Evolutionary conservation across 2,888 invertebrate genomes (phyloP), one percentile per base, ranked within the genome.

Genomic region (Orthonychiurus folsomi): DNA sequence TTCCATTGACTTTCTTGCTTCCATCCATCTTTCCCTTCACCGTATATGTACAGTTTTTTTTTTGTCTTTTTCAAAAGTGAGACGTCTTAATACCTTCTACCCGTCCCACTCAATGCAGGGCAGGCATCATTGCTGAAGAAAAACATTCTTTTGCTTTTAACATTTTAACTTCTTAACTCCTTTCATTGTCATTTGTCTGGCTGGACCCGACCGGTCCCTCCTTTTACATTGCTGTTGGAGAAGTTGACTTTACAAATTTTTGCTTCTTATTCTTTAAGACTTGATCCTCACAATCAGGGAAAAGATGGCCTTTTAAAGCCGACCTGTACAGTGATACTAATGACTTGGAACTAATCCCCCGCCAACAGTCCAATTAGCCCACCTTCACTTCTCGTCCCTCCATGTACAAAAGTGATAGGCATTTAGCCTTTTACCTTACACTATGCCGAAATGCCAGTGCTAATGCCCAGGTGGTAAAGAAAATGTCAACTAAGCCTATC

Each of bases 81-180:
- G 37, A 37, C 37, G 37, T 37, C 37, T 37, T 37, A 37, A 37
- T 37, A 37, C 37, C 15, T 37, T 5, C 5, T 9, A 15, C 37
- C 5, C 37, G n/a, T n/a, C n/a, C n/a, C n/a, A n/a, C n/a, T n/a
- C n/a, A n/a, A n/a, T n/a, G n/a, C n/a, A n/a, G n/a, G n/a, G n/a
- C n/a, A n/a, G n/a, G n/a, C n/a, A n/a, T n/a, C n/a, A n/a, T n/a
- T n/a, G 15, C 37, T 37, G 15, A 37, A 52, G 52, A 58, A 61
- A 64, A 66, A 66, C 66, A 66, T 66, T 66, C 62, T 66, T 66
- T 66, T 66, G 66, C 66, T 66, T 66, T 66, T 66, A 66, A 60
- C 62, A 63, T 65, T 65, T 64, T 60, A 53, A 63, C 59, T 50
- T 58, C 52, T 56, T 63, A 50, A 59, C 57, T 61, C 27, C 5